Evolutionary conservation across 1,140 invertebrate species (phyloP), one percentile per base, ranked within the genome.

Genomic region (Laupala kohalensis): DNA sequence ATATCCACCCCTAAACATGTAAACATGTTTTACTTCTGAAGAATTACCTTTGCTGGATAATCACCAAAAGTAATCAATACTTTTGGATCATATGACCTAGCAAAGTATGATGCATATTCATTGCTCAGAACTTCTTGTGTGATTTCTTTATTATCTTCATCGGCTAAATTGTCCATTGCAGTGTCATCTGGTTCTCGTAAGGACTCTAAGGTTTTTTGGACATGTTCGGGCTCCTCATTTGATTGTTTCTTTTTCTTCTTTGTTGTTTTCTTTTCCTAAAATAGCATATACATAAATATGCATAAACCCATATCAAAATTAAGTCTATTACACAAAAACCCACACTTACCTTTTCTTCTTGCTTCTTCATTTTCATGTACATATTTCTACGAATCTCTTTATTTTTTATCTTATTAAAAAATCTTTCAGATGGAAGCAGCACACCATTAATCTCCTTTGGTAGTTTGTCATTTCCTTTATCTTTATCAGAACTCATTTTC

Each of bases 51-150:
- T 70, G 92, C 87, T 5, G 96, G 95, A 85, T 97, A 94, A 79
- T 97, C 95, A 13, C 89, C 88, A 75, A 91, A 97, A 23, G 96
- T 99, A 15, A 99, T 95, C 0, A 99, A 80, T 62, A 99, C 90
- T 85, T 98, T 98, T 0, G 97, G 96, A 74, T 90, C 90, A 77
- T 93, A 94, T 23, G 89, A 84, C 70, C 92, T 87, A 72, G 88
- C 86, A 78, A 94, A 98, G 82, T 96, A 98, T 25, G 87, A 78
- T 71, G 91, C 86, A 77, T 97, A 90, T 79, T 98, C 95, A 84
- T 99, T 97, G 64, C 89, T 83, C 73, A 90, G 87, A 77, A 96
- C 85, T 80, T 96, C 94, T 30, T 82, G 75, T 67, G 82, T 74
- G 6, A 83, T 78, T 79, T 84, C 74, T 64, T 72, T 65, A 5